phyloP scores from a whole-genome alignment of 1,140 invertebrate species.

The Brevipalpus yothersi region DNA sequence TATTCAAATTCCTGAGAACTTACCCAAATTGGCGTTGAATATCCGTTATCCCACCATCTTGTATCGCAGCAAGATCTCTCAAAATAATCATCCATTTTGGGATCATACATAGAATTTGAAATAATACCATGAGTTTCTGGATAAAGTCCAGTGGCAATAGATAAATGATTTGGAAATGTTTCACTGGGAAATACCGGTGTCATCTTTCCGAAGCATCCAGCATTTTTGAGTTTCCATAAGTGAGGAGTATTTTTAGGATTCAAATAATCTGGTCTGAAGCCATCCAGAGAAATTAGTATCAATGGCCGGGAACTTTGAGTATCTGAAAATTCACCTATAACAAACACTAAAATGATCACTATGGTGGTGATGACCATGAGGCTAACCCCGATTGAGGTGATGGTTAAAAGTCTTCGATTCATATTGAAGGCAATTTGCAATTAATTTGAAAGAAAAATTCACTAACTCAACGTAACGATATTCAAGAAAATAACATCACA shows the following conservation, averaged over 20 bases:
- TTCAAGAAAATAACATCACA: too few species aligned
- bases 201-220: conserved; percentile 22
- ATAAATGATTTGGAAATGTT: conserved; percentile 55
- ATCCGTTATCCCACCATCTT: conserved; percentile 14
- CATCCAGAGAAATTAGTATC: conserved; percentile 15
- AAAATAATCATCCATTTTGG: conserved; percentile 7
- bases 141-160: conserved; percentile 33
- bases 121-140: conserved; percentile 12
- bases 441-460: too few species aligned
- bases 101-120: conserved; percentile 11
- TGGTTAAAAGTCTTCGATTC: too few species aligned
- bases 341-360: too few species aligned
- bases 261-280: conserved; percentile 16
- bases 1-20: not conserved
- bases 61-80: conserved; percentile 1
- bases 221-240: conserved; percentile 5
- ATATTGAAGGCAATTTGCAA: too few species aligned
- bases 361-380: too few species aligned
- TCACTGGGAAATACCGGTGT: conserved; percentile 38
- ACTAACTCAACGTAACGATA: too few species aligned
- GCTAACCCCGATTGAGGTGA: too few species aligned
- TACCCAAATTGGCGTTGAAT: conserved; percentile 4
- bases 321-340: too few species aligned
- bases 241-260: conserved; percentile 11
- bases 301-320: not conserved